Evolutionary conservation across 2,797 vertebrate species (phyloP).

Genomic region (Alfaro cultratus): DNA sequence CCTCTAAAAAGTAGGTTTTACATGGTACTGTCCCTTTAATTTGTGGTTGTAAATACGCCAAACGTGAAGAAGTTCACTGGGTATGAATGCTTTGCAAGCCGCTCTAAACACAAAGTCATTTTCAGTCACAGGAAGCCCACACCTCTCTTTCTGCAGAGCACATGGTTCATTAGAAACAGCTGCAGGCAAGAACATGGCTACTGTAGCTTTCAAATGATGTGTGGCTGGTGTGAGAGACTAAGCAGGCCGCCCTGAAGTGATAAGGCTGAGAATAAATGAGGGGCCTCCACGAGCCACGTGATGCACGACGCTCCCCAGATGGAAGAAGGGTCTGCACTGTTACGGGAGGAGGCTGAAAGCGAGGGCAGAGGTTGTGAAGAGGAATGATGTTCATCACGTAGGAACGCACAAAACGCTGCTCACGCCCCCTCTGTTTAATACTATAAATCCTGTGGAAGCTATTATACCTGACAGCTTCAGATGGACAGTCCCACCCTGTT

Average conservation of each 20-base stretch:
- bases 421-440: slow-evolving; percentile 12
- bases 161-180: slow-evolving; percentile 37
- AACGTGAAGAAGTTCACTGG: not conserved
- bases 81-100: not conserved
- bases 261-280: slow-evolving; percentile 43
- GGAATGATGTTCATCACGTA: slow-evolving; percentile 1
- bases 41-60: not conserved
- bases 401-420: not conserved
- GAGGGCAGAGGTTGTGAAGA: slow-evolving; percentile 4
- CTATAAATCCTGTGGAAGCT: slow-evolving; percentile 26
- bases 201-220: slow-evolving; percentile 24
- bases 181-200: slow-evolving; percentile 9
- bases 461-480: slow-evolving; percentile 24
- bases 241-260: slow-evolving; percentile 34
- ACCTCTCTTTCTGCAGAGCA: slow-evolving; percentile 18
- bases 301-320: slow-evolving; percentile 52
- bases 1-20: too few species aligned
- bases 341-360: not conserved
- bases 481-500: slow-evolving; percentile 26
- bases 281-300: slow-evolving; percentile 14
- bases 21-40: too few species aligned
- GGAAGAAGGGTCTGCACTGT: slow-evolving; percentile 13
- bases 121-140: slow-evolving; percentile 1
- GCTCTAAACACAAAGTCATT: not conserved
- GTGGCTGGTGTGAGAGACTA: slow-evolving; percentile 21